Percentiles rank a stretch among this genome's conserved stretches.
Conservation (phyloP, 1,140 invertebrate genomes). For the Bombyx mandarina region DNA sequence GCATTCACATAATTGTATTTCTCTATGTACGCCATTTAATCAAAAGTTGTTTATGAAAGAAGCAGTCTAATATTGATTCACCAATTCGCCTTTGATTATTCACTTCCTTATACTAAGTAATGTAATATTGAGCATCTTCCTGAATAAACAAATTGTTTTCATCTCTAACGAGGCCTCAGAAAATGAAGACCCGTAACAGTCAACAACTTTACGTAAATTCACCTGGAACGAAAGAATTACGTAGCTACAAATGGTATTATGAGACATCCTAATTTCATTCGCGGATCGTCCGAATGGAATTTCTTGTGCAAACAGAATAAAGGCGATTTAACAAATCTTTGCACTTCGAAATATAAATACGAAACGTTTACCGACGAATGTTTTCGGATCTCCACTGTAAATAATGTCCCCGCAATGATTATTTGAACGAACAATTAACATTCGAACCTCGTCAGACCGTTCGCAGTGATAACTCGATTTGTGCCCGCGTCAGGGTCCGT, state of each 20-base stretch:
- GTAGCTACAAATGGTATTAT: constrained; percentile 23
- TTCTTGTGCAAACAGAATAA: constrained; percentile 28
- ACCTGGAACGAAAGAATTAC: constrained; percentile 28
- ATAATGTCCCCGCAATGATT: constrained; percentile 49
- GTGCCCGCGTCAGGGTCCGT: constrained; percentile 19
- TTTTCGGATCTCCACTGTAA: constrained; percentile 41
- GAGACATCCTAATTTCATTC: constrained; percentile 35
- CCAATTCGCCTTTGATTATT: too few species aligned
- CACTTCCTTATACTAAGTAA: too few species aligned
- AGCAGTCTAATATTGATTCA: too few species aligned
- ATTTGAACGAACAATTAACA: constrained; percentile 49
- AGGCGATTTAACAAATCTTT: constrained; percentile 38
- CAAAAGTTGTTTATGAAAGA: constrained; percentile 19
- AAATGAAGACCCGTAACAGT: constrained; percentile 24
- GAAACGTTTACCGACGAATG: constrained; percentile 32
- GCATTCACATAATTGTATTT: constrained; percentile 26
- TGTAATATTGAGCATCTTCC: not conserved
- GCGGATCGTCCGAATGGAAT: constrained; percentile 33
- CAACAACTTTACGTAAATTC: constrained; percentile 29
- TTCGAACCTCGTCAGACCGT: constrained; percentile 24
- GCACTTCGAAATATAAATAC: constrained; percentile 23
- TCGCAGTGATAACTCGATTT: constrained; percentile 41
- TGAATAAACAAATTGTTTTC: constrained; percentile 16
- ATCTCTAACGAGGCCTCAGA: constrained; percentile 14
- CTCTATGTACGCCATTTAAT: constrained; percentile 26